These are phyloP conservation scores for Diglossa cyanea DNA, from an alignment of 2,797 vertebrate genomes.

Conservation along the genomic window DNA sequence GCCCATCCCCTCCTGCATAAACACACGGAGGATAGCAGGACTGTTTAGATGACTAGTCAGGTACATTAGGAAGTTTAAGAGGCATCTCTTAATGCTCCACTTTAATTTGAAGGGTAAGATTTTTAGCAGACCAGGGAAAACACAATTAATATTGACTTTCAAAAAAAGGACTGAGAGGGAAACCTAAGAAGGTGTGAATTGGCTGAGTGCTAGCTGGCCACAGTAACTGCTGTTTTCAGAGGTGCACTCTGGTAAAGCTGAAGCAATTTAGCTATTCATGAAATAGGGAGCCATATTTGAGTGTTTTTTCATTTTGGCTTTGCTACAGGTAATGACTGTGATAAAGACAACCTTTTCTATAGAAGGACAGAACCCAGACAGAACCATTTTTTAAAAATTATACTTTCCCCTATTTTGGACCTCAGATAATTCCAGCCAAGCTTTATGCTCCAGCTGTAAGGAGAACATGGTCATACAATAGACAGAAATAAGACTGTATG, in stretches of 20 bases:
- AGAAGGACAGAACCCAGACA: background rate
- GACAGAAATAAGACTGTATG: background rate
- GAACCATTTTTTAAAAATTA: background rate
- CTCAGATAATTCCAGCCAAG: background rate
- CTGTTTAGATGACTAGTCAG: background rate
- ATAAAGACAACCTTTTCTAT: background rate
- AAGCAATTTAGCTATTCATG: background rate
- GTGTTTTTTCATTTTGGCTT: background rate
- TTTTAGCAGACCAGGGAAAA: background rate
- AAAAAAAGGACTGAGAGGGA: background rate
- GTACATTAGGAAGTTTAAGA: background rate
- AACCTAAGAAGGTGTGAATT: background rate
- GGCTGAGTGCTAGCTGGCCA: background rate
- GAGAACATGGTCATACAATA: background rate
- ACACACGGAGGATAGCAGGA: background rate
- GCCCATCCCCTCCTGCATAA: background rate
- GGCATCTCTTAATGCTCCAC: background rate
- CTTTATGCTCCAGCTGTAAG: background rate
- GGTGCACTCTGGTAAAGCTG: background rate
- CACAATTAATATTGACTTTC: background rate
- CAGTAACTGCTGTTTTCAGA: background rate
- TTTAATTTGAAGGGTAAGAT: background rate
- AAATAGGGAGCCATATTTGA: background rate
- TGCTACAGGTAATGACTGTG: background rate
- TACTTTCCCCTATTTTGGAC: background rate